Evolutionary conservation across 1,140 invertebrate species (phyloP).

Genomic region (Ylistrum balloti): DNA sequence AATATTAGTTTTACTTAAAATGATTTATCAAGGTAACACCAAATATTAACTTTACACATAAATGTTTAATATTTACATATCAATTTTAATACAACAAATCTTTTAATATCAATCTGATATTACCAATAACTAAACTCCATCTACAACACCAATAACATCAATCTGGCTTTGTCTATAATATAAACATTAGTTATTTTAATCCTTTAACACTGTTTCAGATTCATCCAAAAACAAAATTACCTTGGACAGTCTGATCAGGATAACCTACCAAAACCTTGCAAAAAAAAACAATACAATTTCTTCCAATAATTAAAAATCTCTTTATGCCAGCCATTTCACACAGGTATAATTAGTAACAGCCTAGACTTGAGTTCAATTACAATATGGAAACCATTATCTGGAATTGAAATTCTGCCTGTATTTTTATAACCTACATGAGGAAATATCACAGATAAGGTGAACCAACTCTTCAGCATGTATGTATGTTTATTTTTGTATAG

Average conservation of each 20-base stretch:
- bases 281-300: neutral
- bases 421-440: neutral
- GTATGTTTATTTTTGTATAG: too few species aligned
- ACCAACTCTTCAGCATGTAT: too few species aligned
- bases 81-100: too few species aligned
- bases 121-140: too few species aligned
- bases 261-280: neutral
- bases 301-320: neutral
- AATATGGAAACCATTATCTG: constrained; percentile 17
- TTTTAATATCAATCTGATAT: too few species aligned
- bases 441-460: neutral
- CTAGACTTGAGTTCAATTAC: neutral
- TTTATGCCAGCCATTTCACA: neutral
- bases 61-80: too few species aligned
- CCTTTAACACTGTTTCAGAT: neutral
- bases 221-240: neutral
- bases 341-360: neutral
- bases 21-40: too few species aligned
- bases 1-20: too few species aligned
- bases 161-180: too few species aligned
- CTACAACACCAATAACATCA: too few species aligned
- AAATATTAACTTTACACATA: too few species aligned
- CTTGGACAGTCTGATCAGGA: too few species aligned
- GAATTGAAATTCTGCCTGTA: neutral
- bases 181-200: neutral